Base-by-base conservation (phyloP, 2,797 vertebrate species). In the Taeniopygia guttata region DNA sequence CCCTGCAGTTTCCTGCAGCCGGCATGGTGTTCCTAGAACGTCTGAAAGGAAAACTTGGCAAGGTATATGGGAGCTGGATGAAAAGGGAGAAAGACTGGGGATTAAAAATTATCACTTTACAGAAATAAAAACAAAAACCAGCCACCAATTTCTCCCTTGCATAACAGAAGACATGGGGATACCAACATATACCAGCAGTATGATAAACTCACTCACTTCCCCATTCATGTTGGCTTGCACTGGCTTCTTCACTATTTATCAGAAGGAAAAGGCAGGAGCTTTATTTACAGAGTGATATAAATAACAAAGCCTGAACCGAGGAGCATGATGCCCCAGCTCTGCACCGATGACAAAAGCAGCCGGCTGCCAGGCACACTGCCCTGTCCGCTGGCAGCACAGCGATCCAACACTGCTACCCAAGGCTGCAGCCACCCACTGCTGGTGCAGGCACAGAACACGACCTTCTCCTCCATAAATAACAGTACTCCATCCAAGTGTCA, bases 201-300 rank as follows among this genome's bases (percentile, higher is more conserved):
- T 5, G 3, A 60, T 68, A n/a, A 79, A 38, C 34, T 66, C 49
- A 84, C 62, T 67, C 72, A 27, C 48, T 91, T 43, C 30, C 32
- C 43, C 70, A 78, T 90, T 95, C 92, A 88, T 34, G 46, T 62
- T 51, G 67, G 51, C 42, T 80, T 58, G 69, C 54, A 13, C 74
- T 85, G 74, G 18, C 84, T 91, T 94, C 85, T 74, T 89, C 76
- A 42, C 34, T 69, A 40, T 83, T 92, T 84, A 91, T 94, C 86
- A 79, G 89, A 89, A 89, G 85, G 64, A 93, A 95, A 93, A 93
- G 81, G 70, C 74, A 83, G 58, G 25, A 76, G 74, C 70, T 89
- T 88, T 96, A 84, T 96, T 96, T 95, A 94, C 49, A 60, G 79
- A 90, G 68, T 11, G 75, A 87, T 94, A 93, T 91, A 96, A 97